Percentiles rank a stretch among this genome's conserved stretches.
Conservation (phyloP, 2,888 invertebrate species). For the Halictus ligatus region DNA sequence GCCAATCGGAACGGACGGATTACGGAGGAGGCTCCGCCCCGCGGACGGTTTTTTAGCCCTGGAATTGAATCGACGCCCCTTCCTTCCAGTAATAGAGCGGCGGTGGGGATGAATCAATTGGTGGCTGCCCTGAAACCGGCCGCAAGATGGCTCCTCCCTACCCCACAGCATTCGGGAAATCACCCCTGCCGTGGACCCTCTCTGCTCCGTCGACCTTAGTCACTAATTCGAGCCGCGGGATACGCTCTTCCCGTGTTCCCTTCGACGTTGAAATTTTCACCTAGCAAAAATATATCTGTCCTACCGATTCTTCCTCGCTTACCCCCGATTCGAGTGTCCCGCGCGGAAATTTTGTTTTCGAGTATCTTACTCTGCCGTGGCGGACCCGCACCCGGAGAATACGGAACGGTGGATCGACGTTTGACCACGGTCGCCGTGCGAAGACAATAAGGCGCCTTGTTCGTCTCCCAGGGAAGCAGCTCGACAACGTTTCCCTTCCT, state of each 20-base stretch:
- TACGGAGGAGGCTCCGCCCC: conserved; percentile 74
- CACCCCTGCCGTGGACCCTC: conserved; percentile 64
- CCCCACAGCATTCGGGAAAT: conserved; percentile 69
- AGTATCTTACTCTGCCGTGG: neutral
- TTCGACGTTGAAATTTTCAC: conserved; percentile 10
- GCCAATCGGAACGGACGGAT: conserved; percentile 72
- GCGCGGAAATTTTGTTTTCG: neutral
- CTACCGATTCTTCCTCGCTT: neutral
- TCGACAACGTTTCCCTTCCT: conserved; percentile 57
- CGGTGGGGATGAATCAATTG: conserved; percentile 84
- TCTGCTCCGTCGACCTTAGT: conserved; percentile 50
- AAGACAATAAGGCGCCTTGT: conserved; percentile 8
- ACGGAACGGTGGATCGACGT: conserved; percentile 1
- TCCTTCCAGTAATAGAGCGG: conserved; percentile 55
- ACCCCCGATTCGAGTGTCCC: neutral
- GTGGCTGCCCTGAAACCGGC: conserved; percentile 80
- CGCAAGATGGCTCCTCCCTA: conserved; percentile 84
- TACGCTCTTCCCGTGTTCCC: conserved; percentile 25
- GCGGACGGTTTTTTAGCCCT: conserved; percentile 77
- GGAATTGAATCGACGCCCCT: conserved; percentile 83
- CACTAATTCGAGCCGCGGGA: conserved; percentile 51
- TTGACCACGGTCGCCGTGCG: neutral
- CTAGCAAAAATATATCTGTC: neutral
- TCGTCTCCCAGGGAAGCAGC: conserved; percentile 35
- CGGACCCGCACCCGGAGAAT: neutral